Conservation (phyloP, 2,113 vertebrate genomes). For the Eonycteris spelaea region DNA sequence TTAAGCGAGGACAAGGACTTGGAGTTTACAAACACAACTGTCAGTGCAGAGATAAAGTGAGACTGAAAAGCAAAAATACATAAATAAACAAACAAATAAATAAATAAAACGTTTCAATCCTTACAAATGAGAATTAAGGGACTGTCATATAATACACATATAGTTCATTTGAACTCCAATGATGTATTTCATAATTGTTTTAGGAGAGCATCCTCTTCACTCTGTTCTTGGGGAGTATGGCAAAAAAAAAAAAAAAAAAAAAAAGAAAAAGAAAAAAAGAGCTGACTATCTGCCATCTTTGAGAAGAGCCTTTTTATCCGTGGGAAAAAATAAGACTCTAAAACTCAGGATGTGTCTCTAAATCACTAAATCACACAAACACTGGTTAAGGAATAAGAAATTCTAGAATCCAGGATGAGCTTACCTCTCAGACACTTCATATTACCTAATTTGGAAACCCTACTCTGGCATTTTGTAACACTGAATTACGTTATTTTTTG, state of each 20-base stretch:
- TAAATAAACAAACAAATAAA: no score
- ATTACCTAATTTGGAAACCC: not conserved
- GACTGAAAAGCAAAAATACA: constrained; percentile 79
- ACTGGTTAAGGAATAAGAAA: not conserved
- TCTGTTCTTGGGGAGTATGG: not conserved
- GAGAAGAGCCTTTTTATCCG: not conserved
- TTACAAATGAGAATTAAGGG: not conserved
- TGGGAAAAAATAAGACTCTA: not conserved
- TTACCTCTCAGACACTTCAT: not conserved
- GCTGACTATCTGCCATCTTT: not conserved
- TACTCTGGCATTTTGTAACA: not conserved
- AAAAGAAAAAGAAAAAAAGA: not conserved
- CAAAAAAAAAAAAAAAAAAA: not conserved
- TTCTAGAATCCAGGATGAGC: not conserved
- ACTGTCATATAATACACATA: not conserved
- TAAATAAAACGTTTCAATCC: constrained; percentile 36
- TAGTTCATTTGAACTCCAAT: not conserved
- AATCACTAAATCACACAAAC: not conserved
- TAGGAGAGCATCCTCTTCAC: not conserved
- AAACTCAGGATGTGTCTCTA: not conserved
- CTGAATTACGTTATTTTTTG: not conserved
- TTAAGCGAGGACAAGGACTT: constrained; percentile 97
- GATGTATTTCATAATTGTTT: not conserved
- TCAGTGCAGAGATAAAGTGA: constrained; percentile 95
- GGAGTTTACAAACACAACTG: constrained; percentile 98